Evolutionary conservation across 1,140 invertebrate genomes (phyloP), one percentile per base, ranked within the genome.

Genomic region (Adelges cooleyi): DNA sequence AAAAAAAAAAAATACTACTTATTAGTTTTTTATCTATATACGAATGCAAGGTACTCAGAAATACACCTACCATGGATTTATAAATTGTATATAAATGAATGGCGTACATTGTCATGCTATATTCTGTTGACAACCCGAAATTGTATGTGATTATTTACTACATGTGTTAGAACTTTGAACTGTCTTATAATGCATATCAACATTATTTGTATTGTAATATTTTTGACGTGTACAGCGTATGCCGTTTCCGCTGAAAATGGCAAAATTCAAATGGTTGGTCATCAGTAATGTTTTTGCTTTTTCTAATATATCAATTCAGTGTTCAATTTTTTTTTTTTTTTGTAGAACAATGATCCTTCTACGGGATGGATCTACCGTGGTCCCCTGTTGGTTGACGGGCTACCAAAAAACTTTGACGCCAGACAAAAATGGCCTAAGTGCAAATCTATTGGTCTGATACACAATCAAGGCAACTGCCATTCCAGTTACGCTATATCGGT

Each of bases 401-500:
- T 51, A 2, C 49, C 49, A 10, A 10, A 1, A 9, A 51, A 51
- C 67, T 94, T 94, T 73, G 90, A 94, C 75, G 74, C 89, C 0
- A 76, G 90, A 36, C 75, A 79, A 59, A 77, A 89, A 67, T 94
- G 91, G 91, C 82, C 87, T 0, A 74, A 89, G 69, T 95, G 92
- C 70, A 84, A 86, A 1, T 88, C 89, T 1, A 81, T 90, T 67
- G 76, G 77, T 40, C 85, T 89, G 72, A 83, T 90, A 27, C 76
- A 86, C 65, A 87, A 90, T 78, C 88, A 90, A 74, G 85, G 80
- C 4, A 78, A 77, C 4, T 84, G 82, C 72, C 62, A 49, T 20
- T 38, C 25, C 1, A 46, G 33, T 22, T 50, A 71, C 59, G 70
- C 70, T 23, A 62, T 69, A 17, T 15, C 66, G 2, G 66, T 51